phyloP scores from a whole-genome alignment of 2,888 invertebrate genomes.

The Pammene fasciana region DNA sequence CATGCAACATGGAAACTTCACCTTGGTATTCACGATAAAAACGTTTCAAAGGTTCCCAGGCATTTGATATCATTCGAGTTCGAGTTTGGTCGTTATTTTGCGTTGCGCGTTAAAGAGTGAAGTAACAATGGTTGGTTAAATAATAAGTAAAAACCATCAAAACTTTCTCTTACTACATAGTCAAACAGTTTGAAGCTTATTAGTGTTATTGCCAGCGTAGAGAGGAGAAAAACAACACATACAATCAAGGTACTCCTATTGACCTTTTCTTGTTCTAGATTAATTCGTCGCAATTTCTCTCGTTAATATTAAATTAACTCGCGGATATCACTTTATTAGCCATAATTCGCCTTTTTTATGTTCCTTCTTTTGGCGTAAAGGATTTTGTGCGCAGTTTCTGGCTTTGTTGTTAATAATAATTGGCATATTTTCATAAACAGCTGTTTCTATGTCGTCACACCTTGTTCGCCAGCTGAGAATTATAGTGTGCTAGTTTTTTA shows the following conservation, averaged over 20 bases:
- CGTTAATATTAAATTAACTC: conserved; percentile 34
- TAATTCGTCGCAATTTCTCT: conserved; percentile 55
- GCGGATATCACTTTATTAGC: conserved; percentile 14
- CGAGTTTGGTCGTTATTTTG: conserved; percentile 53
- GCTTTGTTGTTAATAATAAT: conserved; percentile 45
- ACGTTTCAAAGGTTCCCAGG: conserved; percentile 17
- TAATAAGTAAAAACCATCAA: conserved; percentile 48
- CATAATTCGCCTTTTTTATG: conserved; percentile 36
- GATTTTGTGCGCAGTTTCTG: conserved; percentile 48
- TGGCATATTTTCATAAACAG: conserved; percentile 73
- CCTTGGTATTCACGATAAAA: conserved; percentile 9
- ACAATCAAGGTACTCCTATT: conserved; percentile 57
- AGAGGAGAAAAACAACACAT: conserved; percentile 42
- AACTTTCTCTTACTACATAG: conserved; percentile 54
- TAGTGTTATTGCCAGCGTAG: conserved; percentile 3
- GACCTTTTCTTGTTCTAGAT: conserved; percentile 70
- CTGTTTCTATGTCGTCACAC: conserved; percentile 71
- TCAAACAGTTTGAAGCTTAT: conserved; percentile 9
- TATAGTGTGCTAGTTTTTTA: conserved; percentile 44
- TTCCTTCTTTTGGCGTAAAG: conserved; percentile 46
- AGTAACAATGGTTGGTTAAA: conserved; percentile 62
- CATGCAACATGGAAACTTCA: neutral
- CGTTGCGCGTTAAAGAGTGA: conserved; percentile 49
- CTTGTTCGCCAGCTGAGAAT: conserved; percentile 65
- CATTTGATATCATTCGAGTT: conserved; percentile 38